These are phyloP conservation scores for Aspidoscelis tigris DNA, from an alignment of 2,113 vertebrate genomes.

Conservation along the genomic window DNA sequence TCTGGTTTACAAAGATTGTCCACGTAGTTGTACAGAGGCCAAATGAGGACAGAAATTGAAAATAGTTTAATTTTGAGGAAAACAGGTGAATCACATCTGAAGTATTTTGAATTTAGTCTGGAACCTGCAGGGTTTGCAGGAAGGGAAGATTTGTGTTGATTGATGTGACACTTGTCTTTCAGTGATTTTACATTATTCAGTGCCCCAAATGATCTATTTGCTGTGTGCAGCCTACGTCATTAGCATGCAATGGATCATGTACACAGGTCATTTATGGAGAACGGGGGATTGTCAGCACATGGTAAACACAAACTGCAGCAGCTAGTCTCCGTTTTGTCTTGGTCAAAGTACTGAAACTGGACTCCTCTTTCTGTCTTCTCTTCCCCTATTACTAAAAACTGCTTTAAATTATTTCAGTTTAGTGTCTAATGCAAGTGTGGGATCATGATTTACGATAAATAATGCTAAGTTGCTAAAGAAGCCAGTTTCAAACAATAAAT, in stretches of 20 bases:
- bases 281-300: no score
- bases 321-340: no score
- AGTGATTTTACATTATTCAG: not conserved
- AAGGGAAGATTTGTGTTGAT: not conserved
- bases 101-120: not conserved
- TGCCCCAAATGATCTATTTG: not conserved
- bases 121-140: not conserved
- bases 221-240: not conserved
- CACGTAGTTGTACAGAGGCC: not conserved
- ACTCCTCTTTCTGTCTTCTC: not conserved
- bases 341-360: no score
- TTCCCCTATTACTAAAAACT: no score
- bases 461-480: no score
- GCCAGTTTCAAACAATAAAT: no score
- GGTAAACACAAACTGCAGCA: no score
- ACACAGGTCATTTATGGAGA: no score
- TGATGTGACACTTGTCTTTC: not conserved
- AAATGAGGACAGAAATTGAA: not conserved
- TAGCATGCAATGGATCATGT: not conserved
- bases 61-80: not conserved
- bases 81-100: not conserved
- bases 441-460: no score
- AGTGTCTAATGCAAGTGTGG: no score
- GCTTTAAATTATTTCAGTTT: no score
- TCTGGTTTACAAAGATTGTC: not conserved